A percentile compares a stretch with the other conserved stretches of the same genome.
These are phyloP conservation scores for Ernsta delagoae DNA, from an alignment of 2,888 invertebrate genomes.

Conservation along the genomic window DNA sequence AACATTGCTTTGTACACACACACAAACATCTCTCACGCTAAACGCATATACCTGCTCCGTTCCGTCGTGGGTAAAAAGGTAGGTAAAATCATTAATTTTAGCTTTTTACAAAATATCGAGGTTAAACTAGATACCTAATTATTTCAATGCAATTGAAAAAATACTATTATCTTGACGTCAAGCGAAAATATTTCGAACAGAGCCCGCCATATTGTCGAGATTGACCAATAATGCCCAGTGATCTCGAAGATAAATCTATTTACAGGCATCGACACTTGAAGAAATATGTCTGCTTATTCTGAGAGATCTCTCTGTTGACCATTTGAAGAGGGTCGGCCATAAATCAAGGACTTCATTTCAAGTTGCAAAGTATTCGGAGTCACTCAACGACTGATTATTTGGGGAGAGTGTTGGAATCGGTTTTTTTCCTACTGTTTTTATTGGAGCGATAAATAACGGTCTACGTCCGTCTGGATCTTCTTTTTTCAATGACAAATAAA, in stretches of 20 bases:
- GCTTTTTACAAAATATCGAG: no score
- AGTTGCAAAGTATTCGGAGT: slow-evolving; percentile 49
- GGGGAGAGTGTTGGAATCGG: slow-evolving; percentile 35
- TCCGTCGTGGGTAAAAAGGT: no score
- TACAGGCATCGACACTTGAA: slow-evolving; percentile 21
- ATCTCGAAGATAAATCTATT: slow-evolving; percentile 27
- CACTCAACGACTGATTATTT: slow-evolving; percentile 46
- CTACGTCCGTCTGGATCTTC: neutral
- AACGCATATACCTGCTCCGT: no score
- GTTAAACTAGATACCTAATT: no score
- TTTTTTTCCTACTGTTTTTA: slow-evolving; percentile 16
- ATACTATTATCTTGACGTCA: neutral
- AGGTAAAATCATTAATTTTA: no score
- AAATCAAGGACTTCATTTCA: slow-evolving; percentile 56
- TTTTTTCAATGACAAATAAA: neutral
- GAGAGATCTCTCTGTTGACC: slow-evolving; percentile 48
- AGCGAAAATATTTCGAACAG: neutral
- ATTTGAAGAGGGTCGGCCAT: slow-evolving; percentile 54
- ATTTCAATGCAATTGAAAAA: neutral
- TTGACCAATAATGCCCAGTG: slow-evolving; percentile 1
- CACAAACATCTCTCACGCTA: no score
- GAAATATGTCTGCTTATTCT: slow-evolving; percentile 47
- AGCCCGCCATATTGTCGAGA: neutral
- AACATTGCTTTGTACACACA: no score
- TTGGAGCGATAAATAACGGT: slow-evolving; percentile 18